A percentile compares a stretch with the other conserved stretches of the same genome.
Evolutionary conservation across 2,888 invertebrate genomes (phyloP).

Genomic region (Hyalella azteca): DNA sequence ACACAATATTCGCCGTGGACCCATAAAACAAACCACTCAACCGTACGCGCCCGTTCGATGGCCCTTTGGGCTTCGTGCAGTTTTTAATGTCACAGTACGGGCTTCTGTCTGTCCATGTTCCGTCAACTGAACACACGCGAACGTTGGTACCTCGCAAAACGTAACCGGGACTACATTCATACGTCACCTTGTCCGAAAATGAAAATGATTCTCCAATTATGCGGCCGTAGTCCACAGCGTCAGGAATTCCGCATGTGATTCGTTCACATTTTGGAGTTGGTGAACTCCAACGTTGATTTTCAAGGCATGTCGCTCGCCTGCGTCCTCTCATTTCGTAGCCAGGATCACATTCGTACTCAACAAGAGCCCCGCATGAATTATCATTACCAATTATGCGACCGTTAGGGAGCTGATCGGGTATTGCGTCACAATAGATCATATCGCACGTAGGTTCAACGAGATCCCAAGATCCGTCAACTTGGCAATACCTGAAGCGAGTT

Average conservation of each 20-base stretch:
- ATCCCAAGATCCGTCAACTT: slow-evolving; percentile 53
- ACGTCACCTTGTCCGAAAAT: slow-evolving; percentile 57
- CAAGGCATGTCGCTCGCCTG: slow-evolving; percentile 52
- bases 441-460: slow-evolving; percentile 53
- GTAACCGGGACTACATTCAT: slow-evolving; percentile 59
- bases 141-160: slow-evolving; percentile 61
- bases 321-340: slow-evolving; percentile 56
- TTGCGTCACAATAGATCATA: slow-evolving; percentile 47
- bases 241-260: slow-evolving; percentile 49
- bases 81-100: slow-evolving; percentile 56
- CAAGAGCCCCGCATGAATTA: slow-evolving; percentile 52
- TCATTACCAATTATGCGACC: slow-evolving; percentile 54
- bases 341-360: slow-evolving; percentile 55
- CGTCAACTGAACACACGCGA: slow-evolving; percentile 61
- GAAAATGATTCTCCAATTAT: slow-evolving; percentile 44
- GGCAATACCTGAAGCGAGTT: slow-evolving; percentile 43
- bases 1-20: slow-evolving; percentile 50
- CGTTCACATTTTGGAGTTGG: slow-evolving; percentile 49
- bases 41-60: slow-evolving; percentile 54
- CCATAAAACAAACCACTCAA: slow-evolving; percentile 47
- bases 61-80: slow-evolving; percentile 56
- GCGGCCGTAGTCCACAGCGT: slow-evolving; percentile 40
- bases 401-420: slow-evolving; percentile 47
- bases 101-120: slow-evolving; percentile 60
- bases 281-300: slow-evolving; percentile 60